Conservation (phyloP, 2,888 invertebrate species). For the Agrochola litura region DNA sequence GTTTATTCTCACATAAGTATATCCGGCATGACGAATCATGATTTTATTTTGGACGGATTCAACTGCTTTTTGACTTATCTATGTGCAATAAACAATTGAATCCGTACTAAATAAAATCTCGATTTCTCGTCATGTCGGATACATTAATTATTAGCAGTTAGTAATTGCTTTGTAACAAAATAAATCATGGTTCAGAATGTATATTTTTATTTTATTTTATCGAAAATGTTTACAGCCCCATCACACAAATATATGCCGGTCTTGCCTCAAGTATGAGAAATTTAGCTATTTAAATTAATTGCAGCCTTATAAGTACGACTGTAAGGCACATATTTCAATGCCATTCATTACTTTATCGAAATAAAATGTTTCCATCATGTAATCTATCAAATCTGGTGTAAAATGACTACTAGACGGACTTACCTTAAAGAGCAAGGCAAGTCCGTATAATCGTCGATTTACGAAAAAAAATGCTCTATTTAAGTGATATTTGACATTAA, state of each 20-base stretch:
- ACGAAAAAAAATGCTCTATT: background rate
- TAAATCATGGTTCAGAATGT: too few relatives aligned
- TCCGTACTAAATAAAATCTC: constrained; percentile 12
- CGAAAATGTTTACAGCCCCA: background rate
- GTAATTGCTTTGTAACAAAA: too few relatives aligned
- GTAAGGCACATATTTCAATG: background rate
- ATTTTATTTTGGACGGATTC: too few relatives aligned
- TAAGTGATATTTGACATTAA: background rate
- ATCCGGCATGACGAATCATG: too few relatives aligned
- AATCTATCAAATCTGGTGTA: background rate
- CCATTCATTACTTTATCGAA: background rate
- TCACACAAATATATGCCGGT: background rate
- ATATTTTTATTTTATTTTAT: background rate
- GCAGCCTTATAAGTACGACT: background rate
- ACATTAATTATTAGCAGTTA: too few relatives aligned
- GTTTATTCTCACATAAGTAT: too few relatives aligned
- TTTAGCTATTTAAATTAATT: background rate
- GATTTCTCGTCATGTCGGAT: too few relatives aligned
- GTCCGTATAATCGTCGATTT: background rate
- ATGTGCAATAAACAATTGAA: constrained; percentile 29
- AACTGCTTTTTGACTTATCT: background rate
- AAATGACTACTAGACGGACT: constrained; percentile 5
- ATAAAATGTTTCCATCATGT: constrained; percentile 4
- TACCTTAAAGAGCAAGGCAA: background rate
- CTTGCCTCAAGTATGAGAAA: background rate